Base-by-base conservation (phyloP, 2,113 vertebrate species). In the Sminthopsis crassicaudata region DNA sequence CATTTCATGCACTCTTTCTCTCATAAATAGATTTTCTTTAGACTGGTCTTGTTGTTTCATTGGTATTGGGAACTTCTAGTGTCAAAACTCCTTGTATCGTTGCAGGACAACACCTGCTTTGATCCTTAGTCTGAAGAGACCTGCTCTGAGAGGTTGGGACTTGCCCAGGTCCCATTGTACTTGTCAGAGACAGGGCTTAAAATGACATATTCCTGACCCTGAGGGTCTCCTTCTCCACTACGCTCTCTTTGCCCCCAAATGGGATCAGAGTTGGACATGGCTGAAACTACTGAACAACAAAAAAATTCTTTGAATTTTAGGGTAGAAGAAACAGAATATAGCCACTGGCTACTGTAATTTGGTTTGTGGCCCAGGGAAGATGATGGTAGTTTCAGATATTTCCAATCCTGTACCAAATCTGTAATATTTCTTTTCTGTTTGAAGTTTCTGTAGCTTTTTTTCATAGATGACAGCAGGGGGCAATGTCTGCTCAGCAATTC, bases 381-480 rank as follows among this genome's bases (percentile, higher is more conserved):
- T 30, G 27, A 10, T 12, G 11, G 27, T 60, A 57, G 24, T 76
- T 94, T 91, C 27, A 93, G 89, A 94, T 91, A 91, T 2, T 91
- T 95, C 93, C 67, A 60, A 84, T 96, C 60, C 92, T 94, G 91
- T 84, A 92, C 94, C 90, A 76, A 26, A 2, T 90, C 25, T 1
- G 55, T 26, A 54, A 91, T 90, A 91, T 60, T 54, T 48, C 22
- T 46, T 16, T 91, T 95, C 94, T 25, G 42, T 90, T 94, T 30
- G 89, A 92, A 94, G 53, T 36, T 9, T 27, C 1, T 92, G 36
- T 94, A 55, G 60, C 48, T 36, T 95, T 96, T n/a, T 94, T 94
- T 51, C 24, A 36, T 12, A 91, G 54, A 51, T n/a, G 90, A 93
- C 97, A 96, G 96, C 89, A 98, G 97, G 90, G 95, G 97, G 97